A percentile compares a stretch with the other conserved stretches of the same genome.
These are phyloP conservation scores for Potorous gilbertii DNA, from an alignment of 2,797 vertebrate genomes.

Conservation along the genomic window DNA sequence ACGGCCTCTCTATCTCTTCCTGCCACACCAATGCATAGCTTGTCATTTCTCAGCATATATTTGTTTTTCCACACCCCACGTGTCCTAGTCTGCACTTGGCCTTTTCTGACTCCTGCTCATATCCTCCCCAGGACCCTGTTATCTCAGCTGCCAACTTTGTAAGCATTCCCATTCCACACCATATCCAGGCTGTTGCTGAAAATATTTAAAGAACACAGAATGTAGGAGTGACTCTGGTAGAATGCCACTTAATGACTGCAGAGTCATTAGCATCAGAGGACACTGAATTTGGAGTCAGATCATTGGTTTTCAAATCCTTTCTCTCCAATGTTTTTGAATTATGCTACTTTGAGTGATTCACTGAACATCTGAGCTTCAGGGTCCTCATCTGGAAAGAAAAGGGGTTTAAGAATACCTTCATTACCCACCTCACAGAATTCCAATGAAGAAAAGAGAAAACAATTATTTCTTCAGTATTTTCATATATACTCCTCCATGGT, in stretches of 20 bases:
- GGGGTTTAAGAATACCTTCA: neutral
- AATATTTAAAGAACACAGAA: neutral
- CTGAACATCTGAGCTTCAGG: neutral
- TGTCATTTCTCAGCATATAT: neutral
- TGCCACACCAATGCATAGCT: neutral
- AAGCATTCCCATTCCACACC: neutral
- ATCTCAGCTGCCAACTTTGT: neutral
- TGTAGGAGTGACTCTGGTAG: fast-evolving
- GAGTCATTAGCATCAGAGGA: neutral
- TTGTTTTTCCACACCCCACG: neutral
- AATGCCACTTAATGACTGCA: neutral
- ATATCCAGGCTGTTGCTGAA: neutral
- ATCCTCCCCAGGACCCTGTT: neutral
- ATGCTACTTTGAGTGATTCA: neutral
- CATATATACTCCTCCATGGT: neutral
- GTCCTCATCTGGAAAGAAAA: neutral
- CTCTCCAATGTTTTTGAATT: neutral
- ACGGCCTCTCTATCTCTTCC: neutral
- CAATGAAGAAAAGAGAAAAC: neutral
- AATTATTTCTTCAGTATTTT: neutral
- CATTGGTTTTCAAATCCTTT: neutral
- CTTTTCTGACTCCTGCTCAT: neutral
- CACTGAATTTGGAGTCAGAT: neutral
- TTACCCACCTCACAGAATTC: neutral
- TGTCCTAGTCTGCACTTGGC: neutral